These are phyloP conservation scores for Pteropus rufus DNA, from an alignment of 2,797 vertebrate genomes.

Conservation along the genomic window DNA sequence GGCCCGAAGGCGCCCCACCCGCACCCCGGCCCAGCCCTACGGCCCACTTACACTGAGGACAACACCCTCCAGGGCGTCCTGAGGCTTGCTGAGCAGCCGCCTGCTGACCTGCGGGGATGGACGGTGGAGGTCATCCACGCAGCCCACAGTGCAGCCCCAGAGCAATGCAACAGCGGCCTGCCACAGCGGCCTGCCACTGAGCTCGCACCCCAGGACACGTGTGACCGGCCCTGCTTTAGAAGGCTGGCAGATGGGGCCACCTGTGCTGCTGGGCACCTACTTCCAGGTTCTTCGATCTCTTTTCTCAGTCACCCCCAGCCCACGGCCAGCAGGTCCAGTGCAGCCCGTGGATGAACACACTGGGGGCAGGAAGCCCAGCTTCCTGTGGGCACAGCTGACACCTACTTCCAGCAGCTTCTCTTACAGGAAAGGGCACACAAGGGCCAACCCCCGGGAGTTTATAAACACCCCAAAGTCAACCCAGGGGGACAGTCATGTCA, in stretches of 20 bases:
- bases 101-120: conserved; percentile 82
- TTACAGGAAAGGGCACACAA: fast-evolving
- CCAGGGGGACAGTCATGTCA: background rate
- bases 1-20: background rate
- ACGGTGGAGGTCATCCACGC: fast-evolving
- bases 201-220: fast-evolving
- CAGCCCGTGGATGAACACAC: background rate
- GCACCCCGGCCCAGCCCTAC: fast-evolving
- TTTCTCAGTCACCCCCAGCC: background rate
- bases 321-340: background rate
- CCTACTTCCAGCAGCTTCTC: background rate
- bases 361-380: too few relatives aligned
- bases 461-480: background rate
- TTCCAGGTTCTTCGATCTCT: too few relatives aligned
- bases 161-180: fast-evolving
- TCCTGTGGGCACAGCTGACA: background rate
- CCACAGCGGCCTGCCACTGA: fast-evolving
- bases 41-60: conserved; percentile 91
- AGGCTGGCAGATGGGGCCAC: fast-evolving
- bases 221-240: fast-evolving
- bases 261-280: background rate
- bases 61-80: conserved; percentile 96
- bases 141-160: background rate
- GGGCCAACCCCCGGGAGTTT: background rate
- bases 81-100: conserved; percentile 92